Evolutionary conservation across 2,888 invertebrate species (phyloP).

Genomic region (Cynaeus angustus): DNA sequence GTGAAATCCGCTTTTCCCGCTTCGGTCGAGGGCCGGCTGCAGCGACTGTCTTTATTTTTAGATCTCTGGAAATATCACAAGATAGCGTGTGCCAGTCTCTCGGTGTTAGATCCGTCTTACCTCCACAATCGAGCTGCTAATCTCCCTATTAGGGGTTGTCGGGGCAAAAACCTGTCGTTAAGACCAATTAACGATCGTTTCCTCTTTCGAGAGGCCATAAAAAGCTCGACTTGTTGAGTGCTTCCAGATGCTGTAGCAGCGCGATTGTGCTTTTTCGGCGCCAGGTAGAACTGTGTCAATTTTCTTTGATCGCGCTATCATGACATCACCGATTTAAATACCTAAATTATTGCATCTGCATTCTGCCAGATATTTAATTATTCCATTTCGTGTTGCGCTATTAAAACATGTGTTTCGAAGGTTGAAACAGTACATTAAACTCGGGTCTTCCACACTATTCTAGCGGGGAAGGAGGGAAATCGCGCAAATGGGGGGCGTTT

Average conservation of each 20-base stretch:
- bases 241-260: conserved; percentile 6
- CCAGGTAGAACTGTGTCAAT: conserved; percentile 37
- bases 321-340: conserved; percentile 54
- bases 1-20: conserved; percentile 68
- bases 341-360: conserved; percentile 61
- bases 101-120: conserved; percentile 42
- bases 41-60: conserved; percentile 64
- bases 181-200: conserved; percentile 35
- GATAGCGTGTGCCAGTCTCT: conserved; percentile 54
- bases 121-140: conserved; percentile 30
- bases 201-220: conserved; percentile 27
- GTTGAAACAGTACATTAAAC: conserved; percentile 65
- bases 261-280: conserved; percentile 30
- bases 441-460: conserved; percentile 59
- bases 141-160: conserved; percentile 30
- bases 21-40: conserved; percentile 64
- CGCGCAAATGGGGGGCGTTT: too few relatives aligned
- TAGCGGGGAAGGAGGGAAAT: conserved; percentile 2
- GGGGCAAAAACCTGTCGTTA: conserved; percentile 25
- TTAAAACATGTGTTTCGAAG: conserved; percentile 66
- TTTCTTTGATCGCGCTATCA: conserved; percentile 41
- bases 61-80: conserved; percentile 69
- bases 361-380: conserved; percentile 58
- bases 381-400: conserved; percentile 55
- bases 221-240: conserved; percentile 34